Percentiles rank a stretch among this genome's conserved stretches.
Evolutionary conservation across 2,113 vertebrate genomes (phyloP).

Genomic region (Xenopus borealis): DNA sequence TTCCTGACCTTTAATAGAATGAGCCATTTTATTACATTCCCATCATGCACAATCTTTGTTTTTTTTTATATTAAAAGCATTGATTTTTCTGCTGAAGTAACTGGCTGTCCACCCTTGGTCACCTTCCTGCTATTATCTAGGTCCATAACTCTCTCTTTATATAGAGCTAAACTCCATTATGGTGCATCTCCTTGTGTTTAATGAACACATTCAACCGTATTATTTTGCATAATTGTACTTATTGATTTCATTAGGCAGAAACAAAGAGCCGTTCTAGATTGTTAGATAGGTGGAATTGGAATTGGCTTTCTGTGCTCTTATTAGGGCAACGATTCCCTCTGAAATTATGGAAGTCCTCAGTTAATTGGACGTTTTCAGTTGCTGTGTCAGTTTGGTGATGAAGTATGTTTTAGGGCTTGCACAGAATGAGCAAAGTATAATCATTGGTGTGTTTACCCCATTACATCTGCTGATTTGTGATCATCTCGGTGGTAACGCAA

Average conservation of each 20-base stretch:
- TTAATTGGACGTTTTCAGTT: neutral
- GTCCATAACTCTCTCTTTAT: neutral
- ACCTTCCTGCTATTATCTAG: too few species aligned
- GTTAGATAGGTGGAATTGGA: neutral
- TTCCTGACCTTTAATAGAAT: too few species aligned
- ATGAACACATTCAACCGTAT: neutral
- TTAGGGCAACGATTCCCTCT: neutral
- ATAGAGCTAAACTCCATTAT: neutral
- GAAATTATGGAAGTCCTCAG: neutral
- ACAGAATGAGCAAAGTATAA: too few species aligned
- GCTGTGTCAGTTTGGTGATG: neutral
- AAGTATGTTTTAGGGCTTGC: too few species aligned
- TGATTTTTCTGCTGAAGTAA: too few species aligned
- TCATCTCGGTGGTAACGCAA: too few species aligned
- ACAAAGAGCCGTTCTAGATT: neutral
- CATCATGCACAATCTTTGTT: too few species aligned
- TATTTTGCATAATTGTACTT: neutral
- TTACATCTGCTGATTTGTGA: too few species aligned
- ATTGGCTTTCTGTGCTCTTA: neutral
- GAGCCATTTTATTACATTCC: too few species aligned
- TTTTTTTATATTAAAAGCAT: too few species aligned
- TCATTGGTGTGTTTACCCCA: too few species aligned
- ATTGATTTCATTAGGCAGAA: neutral
- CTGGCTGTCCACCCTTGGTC: too few species aligned
- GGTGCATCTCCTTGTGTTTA: neutral